Base-by-base conservation (phyloP, 2,888 invertebrate genomes). In the Iselma pallidipennis region DNA sequence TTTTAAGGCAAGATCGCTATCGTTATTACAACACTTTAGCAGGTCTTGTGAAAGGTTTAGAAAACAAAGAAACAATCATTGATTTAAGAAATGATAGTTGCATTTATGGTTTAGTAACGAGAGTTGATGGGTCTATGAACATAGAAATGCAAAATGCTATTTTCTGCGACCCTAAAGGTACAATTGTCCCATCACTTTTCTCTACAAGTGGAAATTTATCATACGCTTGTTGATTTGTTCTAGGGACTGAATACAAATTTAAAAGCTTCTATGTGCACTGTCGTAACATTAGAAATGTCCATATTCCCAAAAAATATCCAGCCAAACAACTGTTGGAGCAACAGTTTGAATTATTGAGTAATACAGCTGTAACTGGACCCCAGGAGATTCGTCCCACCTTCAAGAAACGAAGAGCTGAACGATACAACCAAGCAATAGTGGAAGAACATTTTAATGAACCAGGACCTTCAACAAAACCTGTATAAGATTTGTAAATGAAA, bases 81-180 rank as follows among this genome's bases (percentile, higher is more conserved):
- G 91, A 91, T 79, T 81, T 91, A 49, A 82, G 88, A 68, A 88
- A 90, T 78, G 90, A 90, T 74, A 80, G 86, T 0, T 85, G 83
- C 73, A 82, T 90, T 31, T 85, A 85, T 74, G 91, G 91, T 48
- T 80, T 80, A 68, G 80, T 90, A 50, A 78, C 78, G n/a, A 77
- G 82, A 58, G 87, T 89, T 4, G 90, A 91, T 81, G 90, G 88
- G 59, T 87, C 74, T 71, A 90, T 91, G 90, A 91, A 91, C 71
- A 79, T 90, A 56, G 84, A 87, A 63, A 83, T 91, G 81, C 80
- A 79, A 67, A 84, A 89, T 77, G 88, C 85, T 59, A 78, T 88
- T 19, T 89, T 86, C 75, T 86, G 86, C 72, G 87, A 90, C 79
- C 82, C 86, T 2, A 83, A 84, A 80, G 88, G 88, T 75, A 69